Evolutionary conservation across 2,113 vertebrate species (phyloP), one percentile per base, ranked within the genome.

Genomic region (Rhynchopsitta pachyrhyncha): DNA sequence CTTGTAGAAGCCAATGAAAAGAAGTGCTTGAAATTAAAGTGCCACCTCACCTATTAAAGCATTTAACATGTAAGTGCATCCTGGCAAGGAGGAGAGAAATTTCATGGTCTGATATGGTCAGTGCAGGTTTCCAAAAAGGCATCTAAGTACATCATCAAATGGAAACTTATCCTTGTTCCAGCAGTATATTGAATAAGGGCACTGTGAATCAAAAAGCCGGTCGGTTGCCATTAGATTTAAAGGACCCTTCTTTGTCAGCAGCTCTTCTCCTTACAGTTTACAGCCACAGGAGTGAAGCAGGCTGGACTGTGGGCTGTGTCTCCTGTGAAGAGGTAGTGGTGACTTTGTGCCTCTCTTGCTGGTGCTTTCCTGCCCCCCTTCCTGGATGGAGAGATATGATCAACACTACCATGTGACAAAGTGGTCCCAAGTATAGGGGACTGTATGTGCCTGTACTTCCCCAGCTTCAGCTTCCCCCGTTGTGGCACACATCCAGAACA

Each of bases 1-100:
- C 37, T 66, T 93, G 52, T 67, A 60, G 73, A 92, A 95, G 50
- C 70, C 93, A 94, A 39, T 82, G 52, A 92, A 93, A 95, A 89
- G 55, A 90, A 92, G 41, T 46, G 62, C 67, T 92, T 89, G 71
- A 85, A 94, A 92, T 92, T 83, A 75, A 88, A 96, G 10, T 69
- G 46, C 29, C 68, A 90, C 55, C 49, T 96, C 80, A 82, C 55
- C 81, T 93, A 79, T 62, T 92, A 88, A 88, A 86, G 57, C 64
- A 94, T 67, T 27, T 78, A 87, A 71, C 0, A 2, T 71, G 6
- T 83, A 90, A 96, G 86, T 84, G 66, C 80, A 88, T 78, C 60
- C 82, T 94, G 83, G 81, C 75, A 74, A 92, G 59, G 44, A 82
- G 57, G 20, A 80, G 49, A 93, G 60, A 82, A 83, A 82, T 80